Percentiles rank a stretch among this genome's conserved stretches.
These are phyloP conservation scores for Symphodus melops DNA, from an alignment of 2,113 vertebrate species.

Conservation along the genomic window DNA sequence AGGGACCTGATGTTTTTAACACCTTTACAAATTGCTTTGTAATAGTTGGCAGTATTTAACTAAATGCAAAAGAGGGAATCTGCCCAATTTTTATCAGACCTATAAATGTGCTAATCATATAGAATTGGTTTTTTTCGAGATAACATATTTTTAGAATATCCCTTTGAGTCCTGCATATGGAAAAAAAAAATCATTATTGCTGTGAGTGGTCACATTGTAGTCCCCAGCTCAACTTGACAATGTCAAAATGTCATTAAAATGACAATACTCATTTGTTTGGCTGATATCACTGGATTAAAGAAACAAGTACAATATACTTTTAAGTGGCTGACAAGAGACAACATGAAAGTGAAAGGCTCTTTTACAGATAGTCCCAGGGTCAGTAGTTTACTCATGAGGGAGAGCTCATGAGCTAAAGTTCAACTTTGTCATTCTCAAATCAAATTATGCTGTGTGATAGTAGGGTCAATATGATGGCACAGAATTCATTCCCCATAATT, in stretches of 20 bases:
- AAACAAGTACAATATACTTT: neutral
- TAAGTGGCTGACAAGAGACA: conserved; percentile 16
- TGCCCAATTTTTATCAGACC: neutral
- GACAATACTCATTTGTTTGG: conserved; percentile 5
- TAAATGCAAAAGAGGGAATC: conserved; percentile 34
- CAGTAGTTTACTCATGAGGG: conserved; percentile 32
- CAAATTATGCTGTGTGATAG: conserved; percentile 49
- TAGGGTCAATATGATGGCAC: conserved; percentile 50
- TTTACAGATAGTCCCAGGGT: conserved; percentile 55
- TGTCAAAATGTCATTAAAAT: no score
- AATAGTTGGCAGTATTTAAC: conserved; percentile 55
- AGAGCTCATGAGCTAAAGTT: neutral
- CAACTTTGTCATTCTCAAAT: conserved; percentile 40
- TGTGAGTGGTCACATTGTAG: neutral
- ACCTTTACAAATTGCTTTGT: conserved; percentile 66
- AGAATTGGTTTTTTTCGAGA: neutral
- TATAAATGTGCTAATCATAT: neutral
- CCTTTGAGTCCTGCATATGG: neutral
- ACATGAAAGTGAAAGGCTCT: conserved; percentile 35
- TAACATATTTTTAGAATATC: no score
- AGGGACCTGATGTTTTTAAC: conserved; percentile 56
- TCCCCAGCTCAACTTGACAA: neutral
- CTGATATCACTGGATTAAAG: conserved; percentile 10
- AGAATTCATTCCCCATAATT: conserved; percentile 64
- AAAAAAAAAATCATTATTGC: neutral